These are phyloP conservation scores for Linnaemya tessellans DNA, from an alignment of 2,888 invertebrate genomes.

Conservation along the genomic window DNA sequence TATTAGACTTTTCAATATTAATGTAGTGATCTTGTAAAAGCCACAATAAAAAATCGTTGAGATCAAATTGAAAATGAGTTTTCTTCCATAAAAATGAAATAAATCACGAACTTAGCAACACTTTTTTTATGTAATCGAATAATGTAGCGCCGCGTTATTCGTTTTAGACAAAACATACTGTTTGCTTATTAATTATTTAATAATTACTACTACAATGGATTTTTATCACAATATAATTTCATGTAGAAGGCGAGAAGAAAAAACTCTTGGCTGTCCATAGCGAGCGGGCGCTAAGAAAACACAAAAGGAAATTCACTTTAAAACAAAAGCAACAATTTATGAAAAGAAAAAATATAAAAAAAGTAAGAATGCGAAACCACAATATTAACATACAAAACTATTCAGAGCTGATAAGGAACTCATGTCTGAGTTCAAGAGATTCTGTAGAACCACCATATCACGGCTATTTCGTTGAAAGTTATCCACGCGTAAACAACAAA, in stretches of 20 bases:
- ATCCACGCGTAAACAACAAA: conserved; percentile 51
- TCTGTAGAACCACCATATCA: conserved; percentile 49
- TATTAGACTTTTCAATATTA: no score
- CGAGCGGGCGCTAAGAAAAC: conserved; percentile 54
- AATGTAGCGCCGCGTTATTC: no score
- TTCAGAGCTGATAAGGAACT: conserved; percentile 53
- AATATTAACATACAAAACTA: conserved; percentile 19
- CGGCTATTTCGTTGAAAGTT: conserved; percentile 42
- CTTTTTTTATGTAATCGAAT: no score
- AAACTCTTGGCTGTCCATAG: not conserved
- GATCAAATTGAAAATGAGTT: no score
- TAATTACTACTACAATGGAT: conserved; percentile 14
- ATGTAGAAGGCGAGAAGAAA: conserved; percentile 27
- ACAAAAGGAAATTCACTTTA: conserved; percentile 50
- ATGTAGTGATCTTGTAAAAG: no score
- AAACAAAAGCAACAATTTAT: conserved; percentile 19
- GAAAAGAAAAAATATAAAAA: not conserved
- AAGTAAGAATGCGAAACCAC: conserved; percentile 41
- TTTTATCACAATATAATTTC: conserved; percentile 44
- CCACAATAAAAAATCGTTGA: no score
- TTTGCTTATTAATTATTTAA: no score
- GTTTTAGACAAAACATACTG: no score
- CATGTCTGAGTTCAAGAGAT: conserved; percentile 56
- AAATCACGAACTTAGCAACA: no score
- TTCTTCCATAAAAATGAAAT: no score